Evolutionary conservation across 2,888 invertebrate species (phyloP).

Genomic region (Erynnis tages): DNA sequence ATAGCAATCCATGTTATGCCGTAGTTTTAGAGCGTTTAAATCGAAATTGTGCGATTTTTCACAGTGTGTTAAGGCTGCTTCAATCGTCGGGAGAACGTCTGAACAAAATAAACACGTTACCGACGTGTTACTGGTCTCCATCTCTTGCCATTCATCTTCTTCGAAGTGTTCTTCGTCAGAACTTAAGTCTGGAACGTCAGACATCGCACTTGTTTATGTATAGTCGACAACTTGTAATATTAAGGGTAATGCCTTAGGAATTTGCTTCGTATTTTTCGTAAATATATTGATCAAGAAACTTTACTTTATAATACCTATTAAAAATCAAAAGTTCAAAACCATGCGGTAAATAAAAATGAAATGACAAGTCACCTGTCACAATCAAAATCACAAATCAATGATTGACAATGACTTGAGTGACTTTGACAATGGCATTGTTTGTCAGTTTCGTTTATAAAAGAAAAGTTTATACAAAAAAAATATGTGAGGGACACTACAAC

Average conservation of each 20-base stretch:
- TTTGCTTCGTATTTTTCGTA: too few relatives aligned
- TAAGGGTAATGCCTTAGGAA: too few relatives aligned
- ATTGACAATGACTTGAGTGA: too few relatives aligned
- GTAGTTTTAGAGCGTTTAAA: slow-evolving; percentile 83
- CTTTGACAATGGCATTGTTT: too few relatives aligned
- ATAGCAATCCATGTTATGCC: slow-evolving; percentile 90
- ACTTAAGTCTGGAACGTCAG: slow-evolving; percentile 74
- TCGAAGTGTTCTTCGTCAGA: slow-evolving; percentile 74
- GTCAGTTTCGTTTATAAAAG: too few relatives aligned
- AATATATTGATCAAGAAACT: too few relatives aligned
- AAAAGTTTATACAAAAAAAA: too few relatives aligned
- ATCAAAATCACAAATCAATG: too few relatives aligned
- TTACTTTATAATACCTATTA: too few relatives aligned
- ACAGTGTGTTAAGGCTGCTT: slow-evolving; percentile 85
- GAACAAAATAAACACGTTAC: slow-evolving; percentile 88
- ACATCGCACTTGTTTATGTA: slow-evolving; percentile 46
- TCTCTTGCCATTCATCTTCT: slow-evolving; percentile 77
- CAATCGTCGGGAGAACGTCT: slow-evolving; percentile 80
- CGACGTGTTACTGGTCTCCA: slow-evolving; percentile 63
- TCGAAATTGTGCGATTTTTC: slow-evolving; percentile 84
- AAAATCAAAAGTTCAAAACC: slow-evolving; percentile 32
- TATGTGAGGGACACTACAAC: too few relatives aligned
- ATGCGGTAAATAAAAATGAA: slow-evolving; percentile 40
- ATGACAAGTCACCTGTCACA: slow-evolving; percentile 10
- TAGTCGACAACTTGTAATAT: neutral